A percentile compares a stretch with the other conserved stretches of the same genome.
phyloP scores from a whole-genome alignment of 2,888 invertebrate genomes.

The Cecidostiba fungosa region DNA sequence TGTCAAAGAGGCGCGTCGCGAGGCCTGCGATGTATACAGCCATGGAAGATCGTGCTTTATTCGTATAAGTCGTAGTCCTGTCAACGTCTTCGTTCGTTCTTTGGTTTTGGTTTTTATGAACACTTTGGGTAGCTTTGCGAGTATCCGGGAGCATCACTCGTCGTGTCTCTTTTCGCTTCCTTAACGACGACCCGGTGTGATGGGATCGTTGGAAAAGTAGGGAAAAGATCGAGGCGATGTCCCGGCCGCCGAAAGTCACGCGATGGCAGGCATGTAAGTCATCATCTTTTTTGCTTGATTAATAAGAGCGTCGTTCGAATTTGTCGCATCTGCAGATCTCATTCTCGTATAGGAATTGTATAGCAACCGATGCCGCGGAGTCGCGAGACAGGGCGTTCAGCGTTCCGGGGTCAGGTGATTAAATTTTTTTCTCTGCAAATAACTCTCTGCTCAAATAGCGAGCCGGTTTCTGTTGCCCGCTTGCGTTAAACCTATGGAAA shows the following conservation, averaged over 20 bases:
- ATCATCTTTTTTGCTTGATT: slow-evolving; percentile 65
- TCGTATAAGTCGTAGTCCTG: background rate
- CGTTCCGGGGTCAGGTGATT: slow-evolving; percentile 74
- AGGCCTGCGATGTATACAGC: slow-evolving; percentile 41
- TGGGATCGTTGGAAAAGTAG: background rate
- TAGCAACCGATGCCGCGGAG: slow-evolving; percentile 34
- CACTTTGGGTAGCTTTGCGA: slow-evolving; percentile 75
- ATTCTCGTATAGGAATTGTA: background rate
- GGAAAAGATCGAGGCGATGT: background rate
- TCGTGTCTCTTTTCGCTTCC: background rate
- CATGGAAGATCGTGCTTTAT: background rate
- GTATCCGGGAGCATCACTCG: background rate
- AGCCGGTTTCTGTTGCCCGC: slow-evolving; percentile 71
- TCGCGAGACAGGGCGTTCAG: slow-evolving; percentile 77
- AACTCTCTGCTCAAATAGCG: slow-evolving; percentile 66
- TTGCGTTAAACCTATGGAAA: slow-evolving; percentile 75
- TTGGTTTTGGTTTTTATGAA: slow-evolving; percentile 68
- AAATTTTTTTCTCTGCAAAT: slow-evolving; percentile 26
- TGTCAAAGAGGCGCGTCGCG: slow-evolving; percentile 66
- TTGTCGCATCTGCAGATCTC: slow-evolving; percentile 54
- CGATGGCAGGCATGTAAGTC: slow-evolving; percentile 71
- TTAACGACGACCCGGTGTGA: background rate
- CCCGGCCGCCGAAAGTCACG: slow-evolving; percentile 63
- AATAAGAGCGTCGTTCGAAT: slow-evolving; percentile 66
- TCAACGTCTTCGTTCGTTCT: slow-evolving; percentile 9